Evolutionary conservation across 2,888 invertebrate species (phyloP), one percentile per base, ranked within the genome.

Genomic region (Leptodirus hochenwartii): DNA sequence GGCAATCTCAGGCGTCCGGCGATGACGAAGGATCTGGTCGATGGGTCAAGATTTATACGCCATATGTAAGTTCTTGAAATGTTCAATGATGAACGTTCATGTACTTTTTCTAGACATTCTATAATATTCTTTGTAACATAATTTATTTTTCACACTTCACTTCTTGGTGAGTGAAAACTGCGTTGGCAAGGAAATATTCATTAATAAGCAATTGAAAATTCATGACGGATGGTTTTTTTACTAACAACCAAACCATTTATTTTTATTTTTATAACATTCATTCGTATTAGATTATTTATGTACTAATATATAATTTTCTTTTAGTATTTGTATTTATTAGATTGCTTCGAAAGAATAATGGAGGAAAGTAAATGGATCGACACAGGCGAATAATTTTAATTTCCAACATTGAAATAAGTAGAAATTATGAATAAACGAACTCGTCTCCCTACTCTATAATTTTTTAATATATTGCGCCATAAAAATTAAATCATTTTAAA

Each of bases 291-390:
- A 29, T 25, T 29, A 29, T n/a, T n/a, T n/a, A n/a, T n/a, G n/a
- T n/a, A n/a, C n/a, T n/a, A n/a, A n/a, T n/a, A n/a, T n/a, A n/a
- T n/a, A 30, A 42, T 32, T 43, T 37, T 43, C 36, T 66, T 69
- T 10, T 66, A 90, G 87, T 84, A 79, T 49, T 72, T 78, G 47
- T 90, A 76, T 62, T 69, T 90, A 50, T 73, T 77, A 56, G 93
- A 91, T 56, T 93, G 95, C 56, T 90, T 95, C 62, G 90, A 91
- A 54, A 70, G 87, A 63, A 82, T 93, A 66, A 77, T 81, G 52
- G 88, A 90, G 53, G 93, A 95, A 54, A 71, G 73, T 41, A 79
- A 76, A 55, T 82, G 81, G 81, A 67, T 72, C 33, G 81, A 81
- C 52, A 72, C 76, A 26, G 79, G 78, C 28, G 81, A 82, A 56